Evolutionary conservation across 2,113 vertebrate species (phyloP).

Genomic region (Pavo muticus): DNA sequence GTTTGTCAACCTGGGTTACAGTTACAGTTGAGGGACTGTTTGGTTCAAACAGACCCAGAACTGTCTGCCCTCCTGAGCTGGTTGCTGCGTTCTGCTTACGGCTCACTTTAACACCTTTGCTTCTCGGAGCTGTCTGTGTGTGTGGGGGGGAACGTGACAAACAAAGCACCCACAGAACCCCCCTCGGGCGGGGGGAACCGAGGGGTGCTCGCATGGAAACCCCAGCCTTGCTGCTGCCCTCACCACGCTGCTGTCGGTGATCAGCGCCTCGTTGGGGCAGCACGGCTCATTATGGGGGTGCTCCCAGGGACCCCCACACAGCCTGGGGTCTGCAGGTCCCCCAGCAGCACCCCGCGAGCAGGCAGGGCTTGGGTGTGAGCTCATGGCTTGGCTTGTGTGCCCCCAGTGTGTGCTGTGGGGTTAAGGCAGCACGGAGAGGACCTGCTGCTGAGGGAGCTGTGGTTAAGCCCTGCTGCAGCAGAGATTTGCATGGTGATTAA

Average conservation of each 20-base stretch:
- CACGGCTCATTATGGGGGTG: no score
- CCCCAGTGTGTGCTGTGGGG: rapidly evolving
- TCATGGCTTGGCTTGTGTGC: rapidly evolving
- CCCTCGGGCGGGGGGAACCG: background rate
- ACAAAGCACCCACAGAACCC: no score
- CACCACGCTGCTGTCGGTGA: rapidly evolving
- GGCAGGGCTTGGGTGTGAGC: rapidly evolving
- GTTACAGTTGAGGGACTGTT: rapidly evolving
- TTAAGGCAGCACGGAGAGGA: background rate
- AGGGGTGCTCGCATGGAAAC: rapidly evolving
- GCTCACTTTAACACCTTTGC: background rate
- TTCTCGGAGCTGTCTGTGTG: rapidly evolving
- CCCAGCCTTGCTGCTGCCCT: background rate
- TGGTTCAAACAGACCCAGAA: background rate
- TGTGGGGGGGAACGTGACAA: background rate
- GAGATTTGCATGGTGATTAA: background rate
- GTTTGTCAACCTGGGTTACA: rapidly evolving
- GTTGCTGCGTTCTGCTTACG: background rate
- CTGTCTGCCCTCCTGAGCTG: no score
- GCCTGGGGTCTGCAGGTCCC: no score
- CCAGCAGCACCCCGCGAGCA: no score
- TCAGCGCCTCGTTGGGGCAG: rapidly evolving
- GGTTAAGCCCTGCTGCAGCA: background rate
- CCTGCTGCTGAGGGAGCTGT: background rate
- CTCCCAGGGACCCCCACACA: no score